phyloP scores from a whole-genome alignment of 2,113 vertebrate species.

The Columbina picui region DNA sequence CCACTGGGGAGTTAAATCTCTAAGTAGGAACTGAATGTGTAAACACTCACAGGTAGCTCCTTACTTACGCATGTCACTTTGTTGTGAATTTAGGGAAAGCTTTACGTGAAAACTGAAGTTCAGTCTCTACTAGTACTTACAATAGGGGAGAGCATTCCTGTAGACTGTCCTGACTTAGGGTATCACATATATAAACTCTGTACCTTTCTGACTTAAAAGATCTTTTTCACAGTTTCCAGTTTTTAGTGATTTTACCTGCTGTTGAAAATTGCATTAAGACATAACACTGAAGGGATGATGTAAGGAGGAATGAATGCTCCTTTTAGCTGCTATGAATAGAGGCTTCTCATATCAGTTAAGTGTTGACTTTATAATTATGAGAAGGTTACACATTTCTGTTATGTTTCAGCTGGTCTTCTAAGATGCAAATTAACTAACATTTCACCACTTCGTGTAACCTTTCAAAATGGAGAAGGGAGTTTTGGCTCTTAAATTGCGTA shows the following conservation, averaged over 20 bases:
- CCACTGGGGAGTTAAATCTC: neutral
- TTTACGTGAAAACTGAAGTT: neutral
- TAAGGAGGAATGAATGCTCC: constrained; percentile 47
- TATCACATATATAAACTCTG: neutral
- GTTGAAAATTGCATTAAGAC: constrained; percentile 13
- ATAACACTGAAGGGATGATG: neutral
- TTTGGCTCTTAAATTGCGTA: neutral
- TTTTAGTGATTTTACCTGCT: constrained; percentile 43
- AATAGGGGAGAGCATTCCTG: neutral
- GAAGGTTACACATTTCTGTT: neutral
- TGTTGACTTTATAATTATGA: constrained; percentile 4
- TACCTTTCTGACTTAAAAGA: neutral
- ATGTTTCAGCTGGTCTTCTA: neutral
- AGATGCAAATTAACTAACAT: neutral
- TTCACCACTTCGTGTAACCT: neutral
- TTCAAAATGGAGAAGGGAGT: neutral
- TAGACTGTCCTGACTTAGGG: neutral
- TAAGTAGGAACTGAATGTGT: neutral
- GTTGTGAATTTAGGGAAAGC: neutral
- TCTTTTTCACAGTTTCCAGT: neutral
- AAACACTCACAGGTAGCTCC: neutral
- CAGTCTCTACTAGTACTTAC: neutral
- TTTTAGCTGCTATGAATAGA: constrained; percentile 46
- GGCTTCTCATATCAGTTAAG: constrained; percentile 26
- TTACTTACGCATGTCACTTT: neutral